Evolutionary conservation across 2,113 vertebrate genomes (phyloP).

Genomic region (Holacanthus passer): DNA sequence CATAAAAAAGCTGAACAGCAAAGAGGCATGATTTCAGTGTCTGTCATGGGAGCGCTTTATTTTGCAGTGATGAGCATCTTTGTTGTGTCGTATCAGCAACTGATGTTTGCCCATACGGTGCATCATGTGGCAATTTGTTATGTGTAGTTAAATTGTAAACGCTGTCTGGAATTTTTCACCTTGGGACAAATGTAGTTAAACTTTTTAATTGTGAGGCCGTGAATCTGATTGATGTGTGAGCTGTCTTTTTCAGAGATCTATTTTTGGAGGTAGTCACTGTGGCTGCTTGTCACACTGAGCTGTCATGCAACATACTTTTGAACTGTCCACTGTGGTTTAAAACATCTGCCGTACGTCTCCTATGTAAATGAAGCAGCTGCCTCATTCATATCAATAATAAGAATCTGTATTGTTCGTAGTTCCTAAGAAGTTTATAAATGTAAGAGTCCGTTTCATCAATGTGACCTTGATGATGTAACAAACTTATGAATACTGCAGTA

Average conservation of each 20-base stretch:
- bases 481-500: not conserved
- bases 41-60: not conserved
- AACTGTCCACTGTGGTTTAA: constrained; percentile 8
- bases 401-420: not conserved
- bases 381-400: not conserved
- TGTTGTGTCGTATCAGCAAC: not conserved
- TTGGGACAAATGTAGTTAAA: not conserved
- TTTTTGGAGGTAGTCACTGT: not conserved
- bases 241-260: not conserved
- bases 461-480: constrained; percentile 34
- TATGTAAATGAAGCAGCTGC: constrained; percentile 29
- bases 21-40: too few relatives aligned
- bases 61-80: not conserved
- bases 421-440: not conserved
- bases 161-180: not conserved
- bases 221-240: not conserved
- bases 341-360: constrained; percentile 15
- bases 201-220: not conserved
- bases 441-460: not conserved
- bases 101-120: not conserved
- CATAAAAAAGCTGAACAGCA: too few relatives aligned
- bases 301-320: constrained; percentile 36
- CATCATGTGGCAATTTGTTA: not conserved
- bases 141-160: not conserved
- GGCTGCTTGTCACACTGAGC: constrained; percentile 21